These are phyloP conservation scores for Hystrix cristata DNA, from an alignment of 2,113 vertebrate genomes.

Conservation along the genomic window DNA sequence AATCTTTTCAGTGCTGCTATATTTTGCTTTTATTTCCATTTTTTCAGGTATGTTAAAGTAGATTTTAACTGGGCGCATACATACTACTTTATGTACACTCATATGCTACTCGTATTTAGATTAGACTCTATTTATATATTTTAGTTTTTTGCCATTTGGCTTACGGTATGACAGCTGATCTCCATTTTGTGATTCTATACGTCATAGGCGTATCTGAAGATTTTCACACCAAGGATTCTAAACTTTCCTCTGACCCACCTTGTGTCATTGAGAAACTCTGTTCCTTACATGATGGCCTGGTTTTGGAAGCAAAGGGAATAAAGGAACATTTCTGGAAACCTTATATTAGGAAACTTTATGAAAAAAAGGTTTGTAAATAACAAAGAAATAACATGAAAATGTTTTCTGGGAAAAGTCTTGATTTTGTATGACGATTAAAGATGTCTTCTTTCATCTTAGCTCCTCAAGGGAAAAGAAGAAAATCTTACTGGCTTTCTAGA, in stretches of 20 bases:
- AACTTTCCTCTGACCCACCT: constrained; percentile 89
- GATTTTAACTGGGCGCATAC: neutral
- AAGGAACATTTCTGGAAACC: constrained; percentile 99
- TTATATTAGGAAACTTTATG: constrained; percentile 95
- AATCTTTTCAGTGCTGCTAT: neutral
- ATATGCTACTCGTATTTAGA: neutral
- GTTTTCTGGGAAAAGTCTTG: neutral
- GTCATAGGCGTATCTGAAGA: constrained; percentile 93
- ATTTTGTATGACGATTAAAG: constrained; percentile 9
- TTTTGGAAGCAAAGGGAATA: constrained; percentile 97
- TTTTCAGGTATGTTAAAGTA: constrained; percentile 38
- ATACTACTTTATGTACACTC: neutral
- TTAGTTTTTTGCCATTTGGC: neutral
- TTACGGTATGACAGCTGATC: neutral
- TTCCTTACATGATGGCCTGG: constrained; percentile 94
- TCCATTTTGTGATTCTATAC: neutral
- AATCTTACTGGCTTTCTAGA: constrained; percentile 95
- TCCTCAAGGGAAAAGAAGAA: constrained; percentile 96
- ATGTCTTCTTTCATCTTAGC: constrained; percentile 87
- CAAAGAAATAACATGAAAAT: constrained; percentile 11
- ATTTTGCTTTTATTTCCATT: constrained; percentile 6
- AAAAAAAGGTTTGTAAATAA: constrained; percentile 92
- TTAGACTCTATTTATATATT: neutral
- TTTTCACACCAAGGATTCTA: constrained; percentile 93
- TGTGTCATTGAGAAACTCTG: constrained; percentile 97